These are phyloP conservation scores for Mimachlamys varia DNA, from an alignment of 2,888 invertebrate species.

Conservation along the genomic window DNA sequence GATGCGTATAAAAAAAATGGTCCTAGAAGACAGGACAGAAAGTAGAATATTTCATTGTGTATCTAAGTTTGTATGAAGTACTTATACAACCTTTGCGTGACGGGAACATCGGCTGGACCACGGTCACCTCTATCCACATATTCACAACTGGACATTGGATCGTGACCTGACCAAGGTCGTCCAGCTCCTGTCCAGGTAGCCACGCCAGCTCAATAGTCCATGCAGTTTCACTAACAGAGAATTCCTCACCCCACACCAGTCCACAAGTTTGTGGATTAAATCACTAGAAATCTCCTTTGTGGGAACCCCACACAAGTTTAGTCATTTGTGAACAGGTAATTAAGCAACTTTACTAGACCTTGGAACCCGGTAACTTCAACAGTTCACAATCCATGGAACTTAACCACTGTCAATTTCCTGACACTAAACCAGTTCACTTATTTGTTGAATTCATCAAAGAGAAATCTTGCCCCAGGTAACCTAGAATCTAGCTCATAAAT, in stretches of 20 bases:
- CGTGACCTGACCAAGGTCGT: conserved; percentile 32
- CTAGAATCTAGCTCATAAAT: background rate
- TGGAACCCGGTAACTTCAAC: background rate
- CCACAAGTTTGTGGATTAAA: background rate
- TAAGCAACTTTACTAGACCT: too few relatives aligned
- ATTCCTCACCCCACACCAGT: background rate
- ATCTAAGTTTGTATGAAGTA: too few relatives aligned
- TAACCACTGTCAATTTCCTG: background rate
- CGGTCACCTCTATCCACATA: conserved; percentile 30
- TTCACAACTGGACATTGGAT: conserved; percentile 25
- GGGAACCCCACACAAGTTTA: too few relatives aligned
- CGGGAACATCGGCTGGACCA: background rate
- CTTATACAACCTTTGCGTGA: conserved; percentile 25
- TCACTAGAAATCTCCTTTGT: too few relatives aligned
- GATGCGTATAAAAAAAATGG: too few relatives aligned
- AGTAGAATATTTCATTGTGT: too few relatives aligned
- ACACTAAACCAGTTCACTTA: background rate
- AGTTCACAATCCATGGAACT: background rate
- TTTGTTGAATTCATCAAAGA: background rate
- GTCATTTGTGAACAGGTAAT: too few relatives aligned
- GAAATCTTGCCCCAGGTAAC: background rate
- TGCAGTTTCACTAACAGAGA: background rate
- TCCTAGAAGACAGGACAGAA: too few relatives aligned
- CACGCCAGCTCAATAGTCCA: background rate
- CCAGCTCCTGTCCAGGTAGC: conserved; percentile 17